These are phyloP conservation scores for Nineta flava DNA, from an alignment of 2,888 invertebrate genomes.

Conservation along the genomic window DNA sequence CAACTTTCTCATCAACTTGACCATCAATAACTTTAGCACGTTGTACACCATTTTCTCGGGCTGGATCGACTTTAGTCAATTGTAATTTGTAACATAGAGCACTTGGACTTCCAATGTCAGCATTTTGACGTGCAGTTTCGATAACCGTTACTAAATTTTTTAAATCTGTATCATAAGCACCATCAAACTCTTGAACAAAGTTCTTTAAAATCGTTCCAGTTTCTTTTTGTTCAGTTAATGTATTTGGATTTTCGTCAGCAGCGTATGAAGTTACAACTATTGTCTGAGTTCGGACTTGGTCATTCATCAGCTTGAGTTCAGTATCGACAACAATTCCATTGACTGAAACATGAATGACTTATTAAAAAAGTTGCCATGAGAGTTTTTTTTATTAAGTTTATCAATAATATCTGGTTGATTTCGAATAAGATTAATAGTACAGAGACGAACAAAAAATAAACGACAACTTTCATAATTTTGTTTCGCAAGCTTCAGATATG, in stretches of 20 bases:
- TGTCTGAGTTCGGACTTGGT: not conserved
- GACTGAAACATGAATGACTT: too few relatives aligned
- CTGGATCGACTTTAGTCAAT: not conserved
- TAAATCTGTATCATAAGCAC: not conserved
- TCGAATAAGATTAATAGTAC: too few relatives aligned
- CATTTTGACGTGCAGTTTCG: not conserved
- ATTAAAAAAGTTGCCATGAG: too few relatives aligned
- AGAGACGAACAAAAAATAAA: too few relatives aligned
- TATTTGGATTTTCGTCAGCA: not conserved
- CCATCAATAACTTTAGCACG: not conserved
- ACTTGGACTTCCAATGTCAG: not conserved
- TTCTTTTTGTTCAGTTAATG: not conserved
- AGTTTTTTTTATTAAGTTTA: too few relatives aligned
- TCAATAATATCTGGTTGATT: too few relatives aligned
- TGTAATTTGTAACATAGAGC: not conserved
- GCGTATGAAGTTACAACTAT: not conserved
- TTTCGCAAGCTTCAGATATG: too few relatives aligned
- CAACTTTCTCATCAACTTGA: not conserved
- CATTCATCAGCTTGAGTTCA: not conserved
- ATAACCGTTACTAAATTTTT: not conserved
- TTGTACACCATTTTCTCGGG: not conserved
- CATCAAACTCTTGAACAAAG: not conserved
- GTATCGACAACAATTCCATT: not conserved
- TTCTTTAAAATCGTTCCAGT: not conserved
- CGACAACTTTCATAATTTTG: too few relatives aligned